These are phyloP conservation scores for Schizaphis graminum DNA, from an alignment of 2,888 invertebrate genomes.

Conservation along the genomic window DNA sequence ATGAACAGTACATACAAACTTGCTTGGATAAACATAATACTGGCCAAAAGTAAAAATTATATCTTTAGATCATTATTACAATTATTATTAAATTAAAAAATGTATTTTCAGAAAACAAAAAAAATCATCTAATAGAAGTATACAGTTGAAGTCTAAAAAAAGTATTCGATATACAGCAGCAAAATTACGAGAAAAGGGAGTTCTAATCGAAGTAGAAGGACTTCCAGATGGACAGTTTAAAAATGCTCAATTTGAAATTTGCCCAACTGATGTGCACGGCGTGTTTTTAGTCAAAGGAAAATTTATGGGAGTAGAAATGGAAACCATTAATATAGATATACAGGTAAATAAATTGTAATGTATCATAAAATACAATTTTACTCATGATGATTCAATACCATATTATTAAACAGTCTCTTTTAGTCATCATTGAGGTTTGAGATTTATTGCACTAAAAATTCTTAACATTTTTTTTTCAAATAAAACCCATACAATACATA, in stretches of 20 bases:
- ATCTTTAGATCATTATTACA: neutral
- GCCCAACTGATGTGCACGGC: slow-evolving; percentile 78
- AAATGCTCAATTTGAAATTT: slow-evolving; percentile 82
- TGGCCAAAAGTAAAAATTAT: slow-evolving; percentile 49
- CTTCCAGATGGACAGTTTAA: slow-evolving; percentile 79
- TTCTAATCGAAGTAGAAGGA: slow-evolving; percentile 80
- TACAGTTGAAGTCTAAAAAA: slow-evolving; percentile 73
- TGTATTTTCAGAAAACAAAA: slow-evolving; percentile 71
- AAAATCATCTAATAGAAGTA: slow-evolving; percentile 72
- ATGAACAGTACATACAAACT: slow-evolving; percentile 82
- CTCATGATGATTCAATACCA: neutral
- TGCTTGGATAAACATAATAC: slow-evolving; percentile 80
- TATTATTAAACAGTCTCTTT: neutral
- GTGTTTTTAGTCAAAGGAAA: slow-evolving; percentile 80
- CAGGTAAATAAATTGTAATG: slow-evolving; percentile 70
- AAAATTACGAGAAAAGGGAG: slow-evolving; percentile 80
- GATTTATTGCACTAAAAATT: neutral
- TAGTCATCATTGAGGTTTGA: neutral
- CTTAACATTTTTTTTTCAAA: neutral
- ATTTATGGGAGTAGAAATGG: slow-evolving; percentile 84
- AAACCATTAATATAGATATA: slow-evolving; percentile 80
- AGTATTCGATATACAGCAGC: slow-evolving; percentile 79
- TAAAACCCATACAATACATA: neutral
- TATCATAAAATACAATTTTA: neutral
- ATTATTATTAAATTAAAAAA: slow-evolving; percentile 4